Evolutionary conservation across 2,797 vertebrate species (phyloP), one percentile per base, ranked within the genome.

Genomic region (Orientallactaga sibirica): DNA sequence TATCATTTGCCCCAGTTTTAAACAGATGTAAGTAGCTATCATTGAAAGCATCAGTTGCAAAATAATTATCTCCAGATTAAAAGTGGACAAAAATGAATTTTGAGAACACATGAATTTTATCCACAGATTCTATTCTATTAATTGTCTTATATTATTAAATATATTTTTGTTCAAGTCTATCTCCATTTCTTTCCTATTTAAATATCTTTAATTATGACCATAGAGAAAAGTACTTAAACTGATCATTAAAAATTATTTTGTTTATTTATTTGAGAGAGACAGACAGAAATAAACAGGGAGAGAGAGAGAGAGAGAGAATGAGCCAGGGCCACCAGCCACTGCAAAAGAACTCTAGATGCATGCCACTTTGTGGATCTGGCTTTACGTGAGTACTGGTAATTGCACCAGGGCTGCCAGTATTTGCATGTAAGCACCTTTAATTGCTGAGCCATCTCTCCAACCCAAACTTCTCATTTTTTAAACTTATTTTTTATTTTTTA

Each of bases 71-170:
- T 87, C 25, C 15, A 76, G 27, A 88, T 91, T 41, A 75, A 64
- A 7, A 3, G 7, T 70, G 25, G n/a, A 43, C 66, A 67, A 78
- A 92, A 74, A 62, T 64, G 0, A 27, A 88, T 80, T 93, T 84
- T 68, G 27, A 75, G 93, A 92, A 73, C 64, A 71, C 52, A 73
- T 79, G n/a, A 12, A 37, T 82, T 94, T 62, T 86, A 18, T 9
- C 14, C 52, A 70, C 68, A 15, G 93, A 86, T 84, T 16, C 15
- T 33, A 86, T 80, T 66, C 81, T 58, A 70, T 82, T 96, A 82
- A 9, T 79, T 79, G 76, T 29, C 7, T 77, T 76, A 43, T 71
- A 43, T 79, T 68, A 43, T 8, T 93, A 75, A 92, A 64, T 81
- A 22, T 88, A 10, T 1, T 82, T 94, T 97, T 74, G n/a, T 87